Percentiles rank a stretch among this genome's conserved stretches.
phyloP scores from a whole-genome alignment of 1,140 invertebrate species.

The Uloborus diversus region DNA sequence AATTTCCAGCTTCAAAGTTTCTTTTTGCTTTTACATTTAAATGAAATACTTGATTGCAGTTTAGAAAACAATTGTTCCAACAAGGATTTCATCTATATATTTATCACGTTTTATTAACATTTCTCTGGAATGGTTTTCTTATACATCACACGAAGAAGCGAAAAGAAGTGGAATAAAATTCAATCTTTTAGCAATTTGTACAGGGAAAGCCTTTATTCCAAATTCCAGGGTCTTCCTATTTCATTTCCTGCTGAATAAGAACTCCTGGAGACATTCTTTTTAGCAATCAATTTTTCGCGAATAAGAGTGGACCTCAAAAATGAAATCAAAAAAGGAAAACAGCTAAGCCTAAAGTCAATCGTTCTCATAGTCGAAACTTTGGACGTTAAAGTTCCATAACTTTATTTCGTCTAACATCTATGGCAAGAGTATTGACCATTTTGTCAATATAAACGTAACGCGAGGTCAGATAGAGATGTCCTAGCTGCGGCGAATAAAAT shows the following conservation, averaged over 20 bases:
- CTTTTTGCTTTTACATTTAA: too few species aligned
- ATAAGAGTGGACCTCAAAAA: background rate
- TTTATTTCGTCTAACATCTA: conserved; percentile 1
- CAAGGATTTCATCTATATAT: too few species aligned
- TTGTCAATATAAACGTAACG: conserved; percentile 32
- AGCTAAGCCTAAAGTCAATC: conserved; percentile 33
- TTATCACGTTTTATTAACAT: too few species aligned
- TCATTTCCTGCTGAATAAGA: conserved; percentile 30
- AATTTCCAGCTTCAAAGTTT: too few species aligned
- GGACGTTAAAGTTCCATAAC: conserved; percentile 40
- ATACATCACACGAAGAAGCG: too few species aligned
- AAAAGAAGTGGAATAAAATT: too few species aligned
- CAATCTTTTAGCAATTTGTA: too few species aligned
- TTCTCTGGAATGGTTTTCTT: too few species aligned
- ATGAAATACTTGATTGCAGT: too few species aligned
- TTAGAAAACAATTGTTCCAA: too few species aligned
- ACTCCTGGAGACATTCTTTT: background rate
- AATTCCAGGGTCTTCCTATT: conserved; percentile 10
- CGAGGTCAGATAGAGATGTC: background rate
- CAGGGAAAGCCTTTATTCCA: too few species aligned
- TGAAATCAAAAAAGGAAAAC: conserved; percentile 32
- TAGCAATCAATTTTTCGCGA: background rate
- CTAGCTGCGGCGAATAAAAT: background rate
- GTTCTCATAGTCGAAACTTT: conserved; percentile 33
- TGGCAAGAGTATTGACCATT: conserved; percentile 25